Evolutionary conservation across 2,888 invertebrate genomes (phyloP).

Genomic region (Pimpla rufipes): DNA sequence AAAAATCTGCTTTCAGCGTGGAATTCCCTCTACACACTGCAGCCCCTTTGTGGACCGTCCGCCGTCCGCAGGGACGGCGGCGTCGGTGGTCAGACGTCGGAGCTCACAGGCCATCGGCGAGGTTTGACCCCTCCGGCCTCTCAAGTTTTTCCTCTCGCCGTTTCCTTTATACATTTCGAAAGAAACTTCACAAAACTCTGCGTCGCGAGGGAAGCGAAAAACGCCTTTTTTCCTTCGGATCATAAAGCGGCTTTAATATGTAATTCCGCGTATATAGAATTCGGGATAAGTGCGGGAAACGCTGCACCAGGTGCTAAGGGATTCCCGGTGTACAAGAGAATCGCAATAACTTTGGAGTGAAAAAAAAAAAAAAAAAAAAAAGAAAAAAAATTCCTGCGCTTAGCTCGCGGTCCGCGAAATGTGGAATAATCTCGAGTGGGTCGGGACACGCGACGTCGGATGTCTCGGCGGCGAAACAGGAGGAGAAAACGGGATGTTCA

Average conservation of each 20-base stretch:
- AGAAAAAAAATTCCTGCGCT: constrained; percentile 4
- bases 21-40: not conserved
- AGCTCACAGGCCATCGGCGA: not conserved
- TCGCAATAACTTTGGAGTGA: constrained; percentile 45
- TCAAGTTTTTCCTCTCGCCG: not conserved
- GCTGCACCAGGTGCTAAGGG: constrained; percentile 57
- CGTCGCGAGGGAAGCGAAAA: not conserved
- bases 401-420: constrained; percentile 30
- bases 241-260: constrained; percentile 67
- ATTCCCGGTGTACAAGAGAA: constrained; percentile 30
- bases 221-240: constrained; percentile 49
- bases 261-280: constrained; percentile 53
- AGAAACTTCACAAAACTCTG: constrained; percentile 52
- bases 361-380: no score
- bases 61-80: constrained; percentile 36
- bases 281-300: constrained; percentile 42
- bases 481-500: constrained; percentile 46
- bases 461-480: not conserved
- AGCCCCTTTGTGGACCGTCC: not conserved
- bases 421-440: constrained; percentile 55
- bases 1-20: not conserved
- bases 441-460: constrained; percentile 32
- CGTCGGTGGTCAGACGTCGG: constrained; percentile 44
- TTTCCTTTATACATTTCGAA: constrained; percentile 20
- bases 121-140: constrained; percentile 45